Percentiles rank a stretch among this genome's conserved stretches.
Conservation (phyloP, 2,888 invertebrate genomes). For the Chironomus tentans region DNA sequence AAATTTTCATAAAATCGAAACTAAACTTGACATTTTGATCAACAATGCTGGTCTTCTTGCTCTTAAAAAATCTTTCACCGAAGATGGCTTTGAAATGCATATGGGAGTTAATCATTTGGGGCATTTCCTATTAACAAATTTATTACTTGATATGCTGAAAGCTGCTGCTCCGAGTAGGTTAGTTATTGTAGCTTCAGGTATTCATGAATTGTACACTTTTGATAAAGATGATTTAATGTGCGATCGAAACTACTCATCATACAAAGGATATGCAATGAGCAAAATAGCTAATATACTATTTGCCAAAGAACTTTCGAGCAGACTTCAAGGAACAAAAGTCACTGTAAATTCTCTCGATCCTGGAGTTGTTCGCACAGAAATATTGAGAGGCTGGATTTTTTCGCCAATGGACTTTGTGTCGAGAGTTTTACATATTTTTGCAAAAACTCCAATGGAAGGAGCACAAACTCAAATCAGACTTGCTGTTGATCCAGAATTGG, state of each 20-base stretch:
- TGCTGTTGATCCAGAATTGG: slow-evolving; percentile 49
- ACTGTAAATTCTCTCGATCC: slow-evolving; percentile 63
- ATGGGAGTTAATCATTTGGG: slow-evolving; percentile 59
- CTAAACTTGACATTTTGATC: slow-evolving; percentile 57
- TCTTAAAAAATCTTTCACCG: slow-evolving; percentile 53
- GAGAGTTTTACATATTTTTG: neutral
- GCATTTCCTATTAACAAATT: slow-evolving; percentile 52
- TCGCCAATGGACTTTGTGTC: neutral
- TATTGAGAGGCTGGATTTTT: neutral
- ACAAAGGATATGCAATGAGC: slow-evolving; percentile 63
- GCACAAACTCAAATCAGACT: slow-evolving; percentile 57
- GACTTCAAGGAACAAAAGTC: slow-evolving; percentile 45
- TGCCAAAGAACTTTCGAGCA: slow-evolving; percentile 55
- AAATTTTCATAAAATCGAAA: slow-evolving; percentile 48
- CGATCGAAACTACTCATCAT: slow-evolving; percentile 50
- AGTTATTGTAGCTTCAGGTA: slow-evolving; percentile 56
- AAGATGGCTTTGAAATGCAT: slow-evolving; percentile 58
- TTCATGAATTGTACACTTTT: slow-evolving; percentile 55
- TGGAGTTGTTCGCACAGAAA: slow-evolving; percentile 39
- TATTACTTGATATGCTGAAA: slow-evolving; percentile 50
- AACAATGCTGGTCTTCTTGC: slow-evolving; percentile 79
- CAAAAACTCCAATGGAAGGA: slow-evolving; percentile 51
- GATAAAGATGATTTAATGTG: slow-evolving; percentile 62
- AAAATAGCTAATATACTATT: slow-evolving; percentile 72
- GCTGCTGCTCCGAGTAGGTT: slow-evolving; percentile 52